Base-by-base conservation (phyloP, 2,113 vertebrate species). In the Chaenogobius annularis region DNA sequence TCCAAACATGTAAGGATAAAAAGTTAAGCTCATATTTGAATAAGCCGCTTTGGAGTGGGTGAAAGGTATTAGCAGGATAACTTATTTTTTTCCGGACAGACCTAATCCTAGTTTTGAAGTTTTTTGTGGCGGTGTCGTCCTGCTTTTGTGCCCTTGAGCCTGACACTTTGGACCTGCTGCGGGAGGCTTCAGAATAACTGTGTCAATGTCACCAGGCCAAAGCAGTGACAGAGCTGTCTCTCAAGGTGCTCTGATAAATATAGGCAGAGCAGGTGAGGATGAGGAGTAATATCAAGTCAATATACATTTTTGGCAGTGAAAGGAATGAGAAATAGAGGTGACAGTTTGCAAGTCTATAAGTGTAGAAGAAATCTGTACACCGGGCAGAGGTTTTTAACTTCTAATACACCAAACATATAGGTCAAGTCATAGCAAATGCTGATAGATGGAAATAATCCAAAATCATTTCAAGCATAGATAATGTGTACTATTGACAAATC, bases 251-350 rank as follows among this genome's bases (percentile, higher is more conserved):
- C 26, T 50, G 5, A 75, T 58, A 68, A 74, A 74, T 52, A 65
- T 0, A 70, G 50, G 23, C 20, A 31, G 50, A 73, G 46, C 12
- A 20, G 69, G 44, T 55, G 1, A 22, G 35, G 35, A 13, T 62
- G 44, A 26, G 22, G 20, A 66, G 72, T 48, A 43, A 31, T 66
- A 67, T 61, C 44, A 54, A 54, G 44, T 72, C 64, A 64, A 15
- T 48, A 73, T 14, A 13, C 62, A 35, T 59, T 70, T 63, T 70
- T 10, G 23, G 48, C 17, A 14, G 35, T 52, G 74, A 77, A 75
- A 71, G 82, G 79, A 75, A 52, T 40, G 64, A 19, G 75, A 11
- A 40, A 79, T 70, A 62, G 50, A 58, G 63, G 73, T 48, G 76
- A 85, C 68, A 75, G 69, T 47, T 43, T 82, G 71, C 69, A 58